Evolutionary conservation across 2,113 vertebrate genomes (phyloP), one percentile per base, ranked within the genome.

Genomic region (Rafetus swinhoei): DNA sequence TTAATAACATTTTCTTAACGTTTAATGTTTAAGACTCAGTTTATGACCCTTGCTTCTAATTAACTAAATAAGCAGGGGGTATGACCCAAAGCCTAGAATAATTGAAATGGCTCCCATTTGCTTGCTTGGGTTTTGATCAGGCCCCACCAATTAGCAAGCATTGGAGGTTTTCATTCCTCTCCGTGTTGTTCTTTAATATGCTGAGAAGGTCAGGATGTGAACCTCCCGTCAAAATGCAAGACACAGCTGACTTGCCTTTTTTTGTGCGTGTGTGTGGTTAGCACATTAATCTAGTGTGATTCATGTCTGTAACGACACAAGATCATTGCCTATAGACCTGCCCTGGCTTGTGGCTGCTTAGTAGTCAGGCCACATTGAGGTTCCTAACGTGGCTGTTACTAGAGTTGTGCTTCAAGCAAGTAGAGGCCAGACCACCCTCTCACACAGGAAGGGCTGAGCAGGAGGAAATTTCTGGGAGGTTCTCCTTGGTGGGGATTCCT

Each of bases 1-100:
- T 88, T 82, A 91, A 91, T 76, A 87, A 60, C 82, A 9, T 81
- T 93, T 88, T 86, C 62, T 91, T 82, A 94, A 92, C 84, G 57
- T 69, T 54, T 82, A 92, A 69, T 39, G 82, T 82, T 85, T 84
- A 74, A 80, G 74, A 29, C 55, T 74, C 60, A 45, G 79, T 93
- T 85, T 92, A 85, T 27, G 90, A 59, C 32, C 32, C 88, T 55
- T 85, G 32, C 59, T 86, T 83, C 90, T 86, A 82, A 54, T 92
- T 84, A 52, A 35, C 56, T 82, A 39, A 88, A 52, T 3, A 50
- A 16, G 3, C 15, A 90, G 50, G 45, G 19, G 82, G 83, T 53
- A 82, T 81, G 32, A 74, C 50, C 83, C 85, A 87, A 89, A 85
- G 32, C 81, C 60, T 85, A 83, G 81, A 62, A 18, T 83, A 84